Conservation (phyloP, 1,140 invertebrate species). For the Colletes gigas region DNA sequence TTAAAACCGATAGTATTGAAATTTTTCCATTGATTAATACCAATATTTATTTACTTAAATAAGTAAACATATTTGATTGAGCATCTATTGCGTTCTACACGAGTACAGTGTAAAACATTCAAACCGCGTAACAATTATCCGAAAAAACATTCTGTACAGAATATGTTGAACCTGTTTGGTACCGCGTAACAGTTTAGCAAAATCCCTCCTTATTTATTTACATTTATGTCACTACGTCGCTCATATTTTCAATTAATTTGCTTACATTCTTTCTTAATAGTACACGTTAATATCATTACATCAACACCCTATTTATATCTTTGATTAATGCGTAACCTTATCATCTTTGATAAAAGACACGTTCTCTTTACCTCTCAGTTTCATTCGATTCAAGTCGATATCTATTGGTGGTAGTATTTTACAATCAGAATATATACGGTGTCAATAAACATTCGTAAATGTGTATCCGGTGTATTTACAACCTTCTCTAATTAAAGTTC, state of each 20-base stretch:
- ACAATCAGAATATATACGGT: conserved; percentile 19
- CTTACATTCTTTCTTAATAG: conserved; percentile 19
- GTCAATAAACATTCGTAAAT: conserved; percentile 32
- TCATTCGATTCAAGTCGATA: neutral
- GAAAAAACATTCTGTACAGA: conserved; percentile 42
- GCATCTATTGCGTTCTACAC: neutral
- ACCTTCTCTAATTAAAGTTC: conserved; percentile 23
- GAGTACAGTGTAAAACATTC: conserved; percentile 30
- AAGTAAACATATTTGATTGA: neutral
- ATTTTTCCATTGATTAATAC: neutral
- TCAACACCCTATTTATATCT: conserved; percentile 42
- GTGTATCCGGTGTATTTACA: conserved; percentile 35
- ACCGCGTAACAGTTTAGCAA: conserved; percentile 47
- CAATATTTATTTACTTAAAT: too few species aligned
- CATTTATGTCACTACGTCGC: conserved; percentile 21
- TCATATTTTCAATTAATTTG: conserved; percentile 19
- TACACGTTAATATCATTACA: conserved; percentile 49
- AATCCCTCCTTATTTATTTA: conserved; percentile 37
- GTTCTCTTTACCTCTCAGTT: conserved; percentile 1
- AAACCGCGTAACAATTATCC: conserved; percentile 34
- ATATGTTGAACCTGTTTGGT: conserved; percentile 41
- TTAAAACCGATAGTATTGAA: conserved; percentile 11
- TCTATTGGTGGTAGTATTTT: conserved; percentile 30
- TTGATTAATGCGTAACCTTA: conserved; percentile 54
- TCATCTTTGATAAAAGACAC: conserved; percentile 33